Percentiles rank a stretch among this genome's conserved stretches.
Conservation (phyloP, 1,140 invertebrate genomes). For the Venturia canescens region DNA sequence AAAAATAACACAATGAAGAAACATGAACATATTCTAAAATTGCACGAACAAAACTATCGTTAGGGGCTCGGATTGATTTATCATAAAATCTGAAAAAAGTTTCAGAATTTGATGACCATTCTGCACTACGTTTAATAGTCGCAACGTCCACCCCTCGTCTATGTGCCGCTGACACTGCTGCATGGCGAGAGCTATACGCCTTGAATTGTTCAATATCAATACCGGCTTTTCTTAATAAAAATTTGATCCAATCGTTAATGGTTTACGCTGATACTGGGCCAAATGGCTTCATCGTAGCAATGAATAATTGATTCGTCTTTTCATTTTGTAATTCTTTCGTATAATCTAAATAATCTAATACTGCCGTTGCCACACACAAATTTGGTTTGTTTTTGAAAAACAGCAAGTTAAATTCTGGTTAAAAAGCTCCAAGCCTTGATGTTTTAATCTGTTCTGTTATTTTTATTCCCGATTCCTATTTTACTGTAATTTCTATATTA, state of each 20-base stretch:
- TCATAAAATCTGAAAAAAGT: slow-evolving; percentile 19
- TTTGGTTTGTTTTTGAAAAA: slow-evolving; percentile 10
- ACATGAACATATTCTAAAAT: too few species aligned
- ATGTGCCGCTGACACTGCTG: slow-evolving; percentile 16
- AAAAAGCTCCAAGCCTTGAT: not conserved
- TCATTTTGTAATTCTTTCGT: not conserved
- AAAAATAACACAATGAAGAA: too few species aligned
- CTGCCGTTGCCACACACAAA: slow-evolving; percentile 7
- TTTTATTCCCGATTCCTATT: slow-evolving; percentile 1
- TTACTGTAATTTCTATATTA: not conserved
- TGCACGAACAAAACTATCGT: not conserved
- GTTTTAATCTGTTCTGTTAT: slow-evolving; percentile 23
- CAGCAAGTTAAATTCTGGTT: slow-evolving; percentile 6
- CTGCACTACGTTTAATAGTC: slow-evolving; percentile 20
- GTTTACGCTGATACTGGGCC: not conserved
- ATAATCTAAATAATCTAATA: slow-evolving; percentile 4
- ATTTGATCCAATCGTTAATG: not conserved
- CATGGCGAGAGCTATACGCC: slow-evolving; percentile 16
- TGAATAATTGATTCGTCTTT: not conserved
- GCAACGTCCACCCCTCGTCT: not conserved
- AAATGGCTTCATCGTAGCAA: not conserved
- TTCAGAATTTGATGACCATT: not conserved
- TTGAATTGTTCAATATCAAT: not conserved
- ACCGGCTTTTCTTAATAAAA: slow-evolving; percentile 16
- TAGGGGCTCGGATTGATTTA: not conserved